Evolutionary conservation across 2,888 invertebrate species (phyloP), one percentile per base, ranked within the genome.

Genomic region (Caenorhabditis japonica): DNA sequence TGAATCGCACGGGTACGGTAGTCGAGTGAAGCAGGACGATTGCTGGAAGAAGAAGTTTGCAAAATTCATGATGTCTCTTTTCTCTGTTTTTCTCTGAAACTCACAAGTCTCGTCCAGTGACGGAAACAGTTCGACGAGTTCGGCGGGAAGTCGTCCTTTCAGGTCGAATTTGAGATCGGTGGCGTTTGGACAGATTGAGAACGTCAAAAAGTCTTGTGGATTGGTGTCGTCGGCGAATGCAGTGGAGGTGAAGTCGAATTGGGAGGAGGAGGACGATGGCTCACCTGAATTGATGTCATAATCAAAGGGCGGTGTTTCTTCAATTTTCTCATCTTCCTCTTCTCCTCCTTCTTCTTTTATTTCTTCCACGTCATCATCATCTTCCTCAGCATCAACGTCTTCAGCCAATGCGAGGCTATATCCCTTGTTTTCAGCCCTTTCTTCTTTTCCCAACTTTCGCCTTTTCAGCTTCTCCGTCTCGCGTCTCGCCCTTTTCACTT

Each of bases 31-130:
- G 44, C 1, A 72, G 51, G 8, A 72, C 55, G 23, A 72, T 64
- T 0, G 64, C 72, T 72, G 60, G 7, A 72, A 62, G 13, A n/a
- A n/a, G n/a, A n/a, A n/a, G n/a, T n/a, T n/a, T n/a, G n/a, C n/a
- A n/a, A n/a, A n/a, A n/a, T n/a, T n/a, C n/a, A n/a, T n/a, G n/a
- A n/a, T n/a, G n/a, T n/a, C n/a, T n/a, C n/a, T n/a, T n/a, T n/a
- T n/a, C n/a, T n/a, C n/a, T n/a, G n/a, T 34, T 52, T 38, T 30
- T 4, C n/a, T 3, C 19, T 19, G 17, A 17, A 44, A 33, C 56
- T 56, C 10, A 73, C 73, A 49, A n/a, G 73, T 73, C 2, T 60
- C 46, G 15, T 73, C 73, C 10, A 73, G 39, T 15, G 23, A 52
- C 7, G 73, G 73, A 47, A 68, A 73, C 8, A 68, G 34, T 4